Evolutionary conservation across 2,113 vertebrate species (phyloP), one percentile per base, ranked within the genome.

Genomic region (Castor canadensis): DNA sequence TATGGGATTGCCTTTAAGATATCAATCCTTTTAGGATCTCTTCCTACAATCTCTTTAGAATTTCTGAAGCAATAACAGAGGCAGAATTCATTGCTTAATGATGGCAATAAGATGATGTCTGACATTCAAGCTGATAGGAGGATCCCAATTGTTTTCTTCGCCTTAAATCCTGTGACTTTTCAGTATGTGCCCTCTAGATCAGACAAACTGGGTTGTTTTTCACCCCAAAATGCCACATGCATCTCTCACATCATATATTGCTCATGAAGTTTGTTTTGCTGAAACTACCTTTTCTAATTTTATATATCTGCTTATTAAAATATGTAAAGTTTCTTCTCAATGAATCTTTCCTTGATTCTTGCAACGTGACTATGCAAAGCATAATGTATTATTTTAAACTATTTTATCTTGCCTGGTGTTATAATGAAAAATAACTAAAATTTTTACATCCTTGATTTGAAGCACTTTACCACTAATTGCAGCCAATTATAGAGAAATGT

Each of bases 91-190:
- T 45, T 69, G 49, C 45, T 28, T 64, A 62, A 16, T 49, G 49
- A 16, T 32, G 24, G 20, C 71, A 89, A 26, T 69, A 56, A 88
- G 62, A 84, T 28, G n/a, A 38, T 60, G 0, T 9, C 77, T 95
- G 92, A 91, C 92, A 93, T 80, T 96, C 89, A 95, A 19, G n/a
- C 35, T 38, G 40, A 60, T 30, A 93, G 64, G 72, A 92, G 28
- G 20, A 86, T 89, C 49, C 73, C 49, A 77, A 0, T 26, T 96
- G 49, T 54, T 62, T 83, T 83, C 71, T 87, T 86, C 87, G 10
- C 43, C 26, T 69, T 81, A 92, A 85, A 43, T 73, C 94, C 62
- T 90, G 3, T 22, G 76, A 82, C 69, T 93, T 96, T 91, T 71
- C 69, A 82, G 28, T 75, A 32, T n/a, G 4, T 11, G 67, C 69